phyloP scores from a whole-genome alignment of 1,140 invertebrate genomes.

The Geopemphigus sp. region DNA sequence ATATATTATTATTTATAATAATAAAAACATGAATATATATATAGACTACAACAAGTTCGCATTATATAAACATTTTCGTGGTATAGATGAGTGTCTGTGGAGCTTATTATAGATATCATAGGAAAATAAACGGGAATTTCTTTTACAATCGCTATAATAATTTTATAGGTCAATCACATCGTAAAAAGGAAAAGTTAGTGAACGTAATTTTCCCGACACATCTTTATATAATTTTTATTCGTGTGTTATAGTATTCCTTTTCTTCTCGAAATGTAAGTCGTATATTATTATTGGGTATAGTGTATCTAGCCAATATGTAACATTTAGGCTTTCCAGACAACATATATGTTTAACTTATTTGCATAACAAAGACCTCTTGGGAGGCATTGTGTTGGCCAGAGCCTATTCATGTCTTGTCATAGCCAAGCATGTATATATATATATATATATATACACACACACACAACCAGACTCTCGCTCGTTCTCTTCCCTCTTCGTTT shows the following conservation, averaged over 20 bases:
- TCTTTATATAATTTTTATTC: neutral
- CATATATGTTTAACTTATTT: slow-evolving; percentile 48
- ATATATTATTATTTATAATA: neutral
- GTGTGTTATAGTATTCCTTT: neutral
- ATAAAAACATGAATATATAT: neutral
- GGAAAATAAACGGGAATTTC: neutral
- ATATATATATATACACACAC: neutral
- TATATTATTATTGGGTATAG: neutral
- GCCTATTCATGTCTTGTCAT: slow-evolving; percentile 48
- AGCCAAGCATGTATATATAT: slow-evolving; percentile 21
- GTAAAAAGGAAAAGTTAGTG: slow-evolving; percentile 36
- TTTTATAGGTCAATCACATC: slow-evolving; percentile 27
- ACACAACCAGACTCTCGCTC: slow-evolving; percentile 38
- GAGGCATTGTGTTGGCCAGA: slow-evolving; percentile 42
- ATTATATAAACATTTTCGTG: neutral
- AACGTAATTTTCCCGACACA: neutral
- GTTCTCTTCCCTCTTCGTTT: slow-evolving; percentile 14
- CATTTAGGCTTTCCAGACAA: slow-evolving; percentile 40
- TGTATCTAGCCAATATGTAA: slow-evolving; percentile 45
- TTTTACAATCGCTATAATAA: neutral
- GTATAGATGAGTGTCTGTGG: too few relatives aligned
- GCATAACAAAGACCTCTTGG: slow-evolving; percentile 49
- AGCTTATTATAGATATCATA: neutral
- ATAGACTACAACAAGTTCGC: neutral
- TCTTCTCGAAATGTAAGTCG: neutral